Base-by-base conservation (phyloP, 2,113 vertebrate species). In the Neofelis nebulosa region DNA sequence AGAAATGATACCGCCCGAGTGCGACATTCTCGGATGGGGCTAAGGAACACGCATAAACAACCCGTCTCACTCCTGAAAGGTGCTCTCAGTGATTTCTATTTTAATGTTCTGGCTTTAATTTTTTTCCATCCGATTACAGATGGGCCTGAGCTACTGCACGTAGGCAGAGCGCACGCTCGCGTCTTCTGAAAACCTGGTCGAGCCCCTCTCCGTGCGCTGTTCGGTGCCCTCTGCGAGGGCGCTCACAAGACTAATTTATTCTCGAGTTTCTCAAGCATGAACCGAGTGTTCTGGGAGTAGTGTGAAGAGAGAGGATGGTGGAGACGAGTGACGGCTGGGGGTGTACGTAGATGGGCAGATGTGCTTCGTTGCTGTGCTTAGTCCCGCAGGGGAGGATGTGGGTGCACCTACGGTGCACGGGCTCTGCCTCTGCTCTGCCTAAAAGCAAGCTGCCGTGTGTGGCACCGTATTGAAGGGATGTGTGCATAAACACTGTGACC, bases 391-490 rank as follows among this genome's bases (percentile, higher is more conserved):
- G 57, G 41, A 88, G 50, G 65, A 71, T 12, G 1, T 45, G 45
- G 45, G 1, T 9, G 45, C 45, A 45, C 45, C 45, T 45, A 9
- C 45, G 45, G 45, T 45, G 45, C 45, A 2, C 45, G 9, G 9
- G 45, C 45, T 45, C 45, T 45, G 45, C 45, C 45, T 19, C 55
- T 2, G 3, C 8, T 23, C 0, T 84, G 38, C 61, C 5, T 41
- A 36, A 4, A 61, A 9, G 5, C 9, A n/a, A 13, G 48, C 78
- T n/a, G 52, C 3, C 8, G 10, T 15, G 36, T 2, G 6, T 11
- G 86, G 3, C 4, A 2, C 33, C n/a, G 0, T 25, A 1, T n/a
- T 48, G 36, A 27, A 84, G 79, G 23, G 73, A 29, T 6, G 21
- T 10, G 3, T 19, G 29, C 33, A 4, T 19, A 16, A 68, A 57